phyloP scores from a whole-genome alignment of 2,113 vertebrate species.

The Gymnocephalus cernua region DNA sequence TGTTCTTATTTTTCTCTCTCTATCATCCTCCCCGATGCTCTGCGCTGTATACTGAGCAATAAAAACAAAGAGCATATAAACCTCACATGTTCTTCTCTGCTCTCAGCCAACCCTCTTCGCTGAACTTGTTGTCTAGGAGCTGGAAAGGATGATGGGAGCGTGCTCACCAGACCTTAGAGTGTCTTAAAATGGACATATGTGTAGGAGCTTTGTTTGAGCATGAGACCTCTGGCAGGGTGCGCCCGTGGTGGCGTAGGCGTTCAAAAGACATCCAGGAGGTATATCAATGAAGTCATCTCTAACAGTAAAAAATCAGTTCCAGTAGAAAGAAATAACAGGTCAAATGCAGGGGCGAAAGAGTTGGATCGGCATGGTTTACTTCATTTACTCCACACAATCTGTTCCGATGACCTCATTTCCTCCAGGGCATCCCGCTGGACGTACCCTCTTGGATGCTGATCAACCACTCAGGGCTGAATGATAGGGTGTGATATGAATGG shows the following conservation, averaged over 20 bases:
- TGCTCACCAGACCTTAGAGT: conserved; percentile 45
- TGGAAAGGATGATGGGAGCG: conserved; percentile 39
- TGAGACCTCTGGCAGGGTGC: conserved; percentile 42
- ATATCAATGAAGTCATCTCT: conserved; percentile 68
- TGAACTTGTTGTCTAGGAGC: conserved; percentile 52
- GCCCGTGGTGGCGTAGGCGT: conserved; percentile 34
- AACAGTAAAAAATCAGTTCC: conserved; percentile 38
- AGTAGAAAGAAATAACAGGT: conserved; percentile 58
- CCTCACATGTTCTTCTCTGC: conserved; percentile 27
- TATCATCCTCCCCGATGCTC: neutral
- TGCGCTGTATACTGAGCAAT: neutral
- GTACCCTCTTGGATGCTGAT: conserved; percentile 83
- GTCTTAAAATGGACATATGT: conserved; percentile 72
- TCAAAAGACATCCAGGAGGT: conserved; percentile 62
- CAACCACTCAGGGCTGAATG: conserved; percentile 77
- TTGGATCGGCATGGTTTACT: conserved; percentile 56
- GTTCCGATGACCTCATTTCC: conserved; percentile 87
- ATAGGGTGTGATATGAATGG: conserved; percentile 82
- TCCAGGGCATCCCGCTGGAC: conserved; percentile 83
- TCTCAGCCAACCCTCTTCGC: conserved; percentile 2
- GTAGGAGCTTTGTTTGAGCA: conserved; percentile 56
- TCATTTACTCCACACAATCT: conserved; percentile 50
- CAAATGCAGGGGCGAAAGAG: conserved; percentile 38
- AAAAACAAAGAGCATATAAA: conserved; percentile 42
- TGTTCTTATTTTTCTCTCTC: neutral